Percentiles rank a stretch among this genome's conserved stretches.
These are phyloP conservation scores for Pyrrhia umbra DNA, from an alignment of 2,888 invertebrate species.

Conservation along the genomic window DNA sequence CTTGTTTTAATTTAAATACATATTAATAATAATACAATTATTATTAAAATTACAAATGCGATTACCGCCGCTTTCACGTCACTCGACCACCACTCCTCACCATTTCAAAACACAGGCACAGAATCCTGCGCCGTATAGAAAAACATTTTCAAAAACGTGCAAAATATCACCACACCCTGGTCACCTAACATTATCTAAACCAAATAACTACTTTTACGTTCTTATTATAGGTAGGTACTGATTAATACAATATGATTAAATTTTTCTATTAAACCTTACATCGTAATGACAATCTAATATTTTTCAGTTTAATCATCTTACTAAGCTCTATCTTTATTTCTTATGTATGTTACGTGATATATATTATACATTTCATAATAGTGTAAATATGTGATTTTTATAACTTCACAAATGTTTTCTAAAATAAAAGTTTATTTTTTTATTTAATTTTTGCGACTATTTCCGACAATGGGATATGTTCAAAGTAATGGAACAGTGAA, in stretches of 20 bases:
- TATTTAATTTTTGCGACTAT: slow-evolving; percentile 64
- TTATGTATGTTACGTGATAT: slow-evolving; percentile 86
- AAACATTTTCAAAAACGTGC: slow-evolving; percentile 90
- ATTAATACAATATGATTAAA: slow-evolving; percentile 86
- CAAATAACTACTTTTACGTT: slow-evolving; percentile 87
- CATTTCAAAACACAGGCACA: slow-evolving; percentile 83
- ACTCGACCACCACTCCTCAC: slow-evolving; percentile 81
- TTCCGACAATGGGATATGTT: slow-evolving; percentile 77
- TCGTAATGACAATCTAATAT: slow-evolving; percentile 82
- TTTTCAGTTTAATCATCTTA: slow-evolving; percentile 86
- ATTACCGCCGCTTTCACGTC: slow-evolving; percentile 76
- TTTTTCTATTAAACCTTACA: slow-evolving; percentile 86
- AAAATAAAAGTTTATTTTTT: slow-evolving; percentile 74
- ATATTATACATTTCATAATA: slow-evolving; percentile 87
- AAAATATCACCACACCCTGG: slow-evolving; percentile 91
- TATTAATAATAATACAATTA: slow-evolving; percentile 68
- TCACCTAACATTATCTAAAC: slow-evolving; percentile 90
- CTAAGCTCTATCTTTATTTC: slow-evolving; percentile 89
- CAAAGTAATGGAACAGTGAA: slow-evolving; percentile 68
- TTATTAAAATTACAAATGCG: slow-evolving; percentile 83
- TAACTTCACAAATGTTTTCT: slow-evolving; percentile 80
- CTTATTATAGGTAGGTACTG: slow-evolving; percentile 84
- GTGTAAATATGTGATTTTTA: slow-evolving; percentile 88
- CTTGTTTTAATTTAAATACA: slow-evolving; percentile 73
- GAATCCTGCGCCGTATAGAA: slow-evolving; percentile 85